These are phyloP conservation scores for Cydia splendana DNA, from an alignment of 1,140 invertebrate genomes.

Conservation along the genomic window DNA sequence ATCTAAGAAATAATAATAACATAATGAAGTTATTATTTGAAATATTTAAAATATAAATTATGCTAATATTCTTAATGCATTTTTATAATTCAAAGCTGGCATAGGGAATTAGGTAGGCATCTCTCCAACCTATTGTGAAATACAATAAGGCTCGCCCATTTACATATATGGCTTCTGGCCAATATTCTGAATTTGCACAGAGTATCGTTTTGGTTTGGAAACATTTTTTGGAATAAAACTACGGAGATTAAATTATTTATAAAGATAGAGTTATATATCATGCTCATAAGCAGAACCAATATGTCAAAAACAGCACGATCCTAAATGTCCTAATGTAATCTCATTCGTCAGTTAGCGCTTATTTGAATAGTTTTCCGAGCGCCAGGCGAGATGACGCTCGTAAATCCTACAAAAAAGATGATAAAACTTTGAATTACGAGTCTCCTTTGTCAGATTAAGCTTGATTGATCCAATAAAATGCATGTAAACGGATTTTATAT, in stretches of 20 bases:
- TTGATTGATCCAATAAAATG: slow-evolving; percentile 17
- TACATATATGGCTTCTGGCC: slow-evolving; percentile 16
- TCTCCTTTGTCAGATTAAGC: slow-evolving; percentile 8
- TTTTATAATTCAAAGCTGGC: background rate
- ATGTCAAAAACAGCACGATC: background rate
- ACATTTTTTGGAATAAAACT: background rate
- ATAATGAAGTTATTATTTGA: background rate
- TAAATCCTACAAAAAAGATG: slow-evolving; percentile 12
- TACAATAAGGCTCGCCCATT: background rate
- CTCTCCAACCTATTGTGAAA: background rate
- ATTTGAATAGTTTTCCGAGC: background rate
- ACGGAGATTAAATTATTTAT: too few relatives aligned
- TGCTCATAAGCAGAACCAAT: background rate
- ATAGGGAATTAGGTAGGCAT: background rate
- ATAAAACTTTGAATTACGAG: slow-evolving; percentile 4
- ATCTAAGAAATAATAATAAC: background rate
- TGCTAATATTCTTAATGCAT: background rate
- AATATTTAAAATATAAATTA: background rate
- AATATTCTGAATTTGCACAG: slow-evolving; percentile 1
- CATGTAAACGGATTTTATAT: background rate
- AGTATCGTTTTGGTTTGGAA: background rate
- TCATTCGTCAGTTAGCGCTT: background rate
- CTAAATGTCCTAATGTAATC: background rate
- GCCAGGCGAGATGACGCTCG: background rate
- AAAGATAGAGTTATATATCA: too few relatives aligned